Evolutionary conservation across 2,888 invertebrate species (phyloP), one percentile per base, ranked within the genome.

Genomic region (Cantharis rufa): DNA sequence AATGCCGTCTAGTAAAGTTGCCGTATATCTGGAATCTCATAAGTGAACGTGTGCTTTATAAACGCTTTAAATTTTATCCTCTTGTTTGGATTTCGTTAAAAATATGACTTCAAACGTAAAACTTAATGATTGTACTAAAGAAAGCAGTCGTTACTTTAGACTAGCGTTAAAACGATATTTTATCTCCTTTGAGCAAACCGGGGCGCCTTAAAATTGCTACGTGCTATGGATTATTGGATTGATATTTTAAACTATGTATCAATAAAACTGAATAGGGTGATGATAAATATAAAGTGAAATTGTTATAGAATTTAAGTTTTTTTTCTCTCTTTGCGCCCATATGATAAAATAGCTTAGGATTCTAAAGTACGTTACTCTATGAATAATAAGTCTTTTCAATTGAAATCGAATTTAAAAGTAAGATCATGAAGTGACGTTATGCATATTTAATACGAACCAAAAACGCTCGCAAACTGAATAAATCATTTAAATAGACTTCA

Each of bases 201-300:
- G 79, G 79, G 77, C 81, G 81, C 81, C 82, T 80, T 84, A 82
- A 84, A 84, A 84, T 75, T 83, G 82, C 82, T 85, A 84, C 84
- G 84, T 84, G 85, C 82, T 79, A 81, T 78, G 83, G 84, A 84
- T 84, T 85, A 85, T 84, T 84, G 82, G 84, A 84, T 82, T 84
- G 83, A 84, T 85, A 86, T 85, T 86, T 85, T 85, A 84, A 85
- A 84, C 82, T 84, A 84, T 83, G 82, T 83, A 83, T 83, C 85
- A 84, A 86, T 87, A 86, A 86, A 87, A 85, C 78, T 79, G 82
- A 86, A 86, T 84, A 83, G 85, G 82, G 80, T 82, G 77, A 82
- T 84, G 83, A 85, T 86, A 86, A 85, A 84, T 86, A 86, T 86
- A 85, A 85, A 85, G 82, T 81, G 83, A 82, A 85, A 86, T 82